Base-by-base conservation (phyloP, 2,113 vertebrate genomes). In the Callopanchax toddi region DNA sequence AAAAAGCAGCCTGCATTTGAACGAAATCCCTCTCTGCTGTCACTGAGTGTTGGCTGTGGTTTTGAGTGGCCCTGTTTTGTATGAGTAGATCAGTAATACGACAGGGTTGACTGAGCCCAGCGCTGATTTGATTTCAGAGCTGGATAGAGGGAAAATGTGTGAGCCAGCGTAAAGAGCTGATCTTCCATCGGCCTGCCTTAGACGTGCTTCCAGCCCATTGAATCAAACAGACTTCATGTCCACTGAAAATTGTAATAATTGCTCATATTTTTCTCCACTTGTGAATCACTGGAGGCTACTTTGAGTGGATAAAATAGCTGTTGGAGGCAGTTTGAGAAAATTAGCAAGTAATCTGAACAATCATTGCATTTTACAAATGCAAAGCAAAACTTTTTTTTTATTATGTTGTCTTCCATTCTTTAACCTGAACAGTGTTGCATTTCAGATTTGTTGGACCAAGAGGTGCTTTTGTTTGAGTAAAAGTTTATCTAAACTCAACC, bases 91-190 rank as follows among this genome's bases (percentile, higher is more conserved):
- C 77, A 81, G 54, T 81, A 73, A 79, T 71, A 66, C 15, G 6
- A 22, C 8, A 5, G 69, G 78, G 67, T 62, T 51, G 66, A 85
- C 66, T 70, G 76, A 79, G 76, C 67, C 50, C 3, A 17, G 69
- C 60, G 3, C 36, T 67, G 43, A 78, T 84, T 71, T 67, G 64
- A 78, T 79, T 76, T 82, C 76, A 84, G 71, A 78, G 76, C 65
- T 67, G 63, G 65, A 60, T 52, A 20, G 56, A 76, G 65, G 56
- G 50, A 26, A 52, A 64, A 57, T 26, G 58, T 78, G 51, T 76
- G 60, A 74, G 72, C 76, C 58, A 34, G 64, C 40, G 18, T 59
- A 37, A 78, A 74, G 53, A 78, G 67, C 43, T 43, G 51, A 73
- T 79, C 79, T 85, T 74, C 70, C 78, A 51, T 60, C 67, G 46